These are phyloP conservation scores for Diachrysia chrysitis DNA, from an alignment of 2,888 invertebrate species.

Conservation along the genomic window DNA sequence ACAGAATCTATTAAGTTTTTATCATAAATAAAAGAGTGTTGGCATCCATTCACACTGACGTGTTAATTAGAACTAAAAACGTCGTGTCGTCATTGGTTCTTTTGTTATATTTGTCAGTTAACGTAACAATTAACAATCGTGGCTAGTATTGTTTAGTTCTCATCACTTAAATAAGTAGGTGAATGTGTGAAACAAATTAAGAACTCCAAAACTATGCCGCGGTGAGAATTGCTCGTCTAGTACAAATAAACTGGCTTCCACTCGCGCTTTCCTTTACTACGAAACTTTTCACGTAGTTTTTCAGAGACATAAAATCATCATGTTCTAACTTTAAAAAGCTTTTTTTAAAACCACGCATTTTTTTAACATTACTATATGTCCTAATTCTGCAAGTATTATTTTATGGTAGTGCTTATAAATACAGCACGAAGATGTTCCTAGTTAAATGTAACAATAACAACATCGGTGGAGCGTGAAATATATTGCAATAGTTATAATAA, in stretches of 20 bases:
- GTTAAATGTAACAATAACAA: constrained; percentile 54
- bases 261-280: background rate
- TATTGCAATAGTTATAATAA: constrained; percentile 70
- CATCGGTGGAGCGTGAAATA: constrained; percentile 66
- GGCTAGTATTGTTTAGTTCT: constrained; percentile 32
- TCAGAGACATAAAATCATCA: background rate
- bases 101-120: constrained; percentile 18
- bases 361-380: too few species aligned
- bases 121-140: constrained; percentile 9
- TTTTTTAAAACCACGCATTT: too few species aligned
- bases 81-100: constrained; percentile 11
- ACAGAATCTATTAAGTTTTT: constrained; percentile 69
- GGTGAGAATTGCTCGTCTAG: background rate
- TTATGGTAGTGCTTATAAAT: too few species aligned
- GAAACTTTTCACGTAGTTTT: background rate
- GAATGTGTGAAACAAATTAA: constrained; percentile 14
- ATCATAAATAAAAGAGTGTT: constrained; percentile 49
- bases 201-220: background rate
- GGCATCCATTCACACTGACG: constrained; percentile 35
- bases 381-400: too few species aligned
- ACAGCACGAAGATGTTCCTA: constrained; percentile 20
- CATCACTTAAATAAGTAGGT: constrained; percentile 31
- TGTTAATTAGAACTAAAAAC: constrained; percentile 22
- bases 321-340: background rate
- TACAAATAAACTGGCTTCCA: background rate